These are phyloP conservation scores for Macrosiphum euphorbiae DNA, from an alignment of 2,888 invertebrate genomes.

Conservation along the genomic window DNA sequence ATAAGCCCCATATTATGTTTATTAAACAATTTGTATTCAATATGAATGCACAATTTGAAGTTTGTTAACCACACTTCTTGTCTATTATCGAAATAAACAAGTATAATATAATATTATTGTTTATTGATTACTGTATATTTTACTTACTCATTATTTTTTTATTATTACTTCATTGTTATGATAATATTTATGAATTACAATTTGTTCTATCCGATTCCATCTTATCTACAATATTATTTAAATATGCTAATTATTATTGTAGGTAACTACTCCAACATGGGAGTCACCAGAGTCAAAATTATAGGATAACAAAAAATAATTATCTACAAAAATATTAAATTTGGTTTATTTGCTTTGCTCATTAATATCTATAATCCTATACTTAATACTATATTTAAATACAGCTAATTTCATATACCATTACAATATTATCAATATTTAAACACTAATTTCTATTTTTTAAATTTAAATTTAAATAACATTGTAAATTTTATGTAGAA, in stretches of 20 bases:
- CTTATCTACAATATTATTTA: background rate
- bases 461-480: too few species aligned
- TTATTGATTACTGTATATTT: background rate
- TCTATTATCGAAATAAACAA: background rate
- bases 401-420: too few species aligned
- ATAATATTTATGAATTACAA: background rate
- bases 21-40: background rate
- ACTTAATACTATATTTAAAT: too few species aligned
- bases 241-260: background rate
- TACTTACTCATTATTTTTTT: background rate
- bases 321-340: too few species aligned
- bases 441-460: too few species aligned
- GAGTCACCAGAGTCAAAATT: too few species aligned
- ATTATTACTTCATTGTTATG: background rate
- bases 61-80: background rate
- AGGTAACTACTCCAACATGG: background rate
- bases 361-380: too few species aligned
- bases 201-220: background rate
- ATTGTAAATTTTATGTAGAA: too few species aligned
- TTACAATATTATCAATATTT: too few species aligned
- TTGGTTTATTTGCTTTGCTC: too few species aligned
- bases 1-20: too few species aligned
- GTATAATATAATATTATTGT: background rate
- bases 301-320: too few species aligned
- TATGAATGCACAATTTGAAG: background rate